Base-by-base conservation (phyloP, 1,140 invertebrate species). In the Penaeus indicus region DNA sequence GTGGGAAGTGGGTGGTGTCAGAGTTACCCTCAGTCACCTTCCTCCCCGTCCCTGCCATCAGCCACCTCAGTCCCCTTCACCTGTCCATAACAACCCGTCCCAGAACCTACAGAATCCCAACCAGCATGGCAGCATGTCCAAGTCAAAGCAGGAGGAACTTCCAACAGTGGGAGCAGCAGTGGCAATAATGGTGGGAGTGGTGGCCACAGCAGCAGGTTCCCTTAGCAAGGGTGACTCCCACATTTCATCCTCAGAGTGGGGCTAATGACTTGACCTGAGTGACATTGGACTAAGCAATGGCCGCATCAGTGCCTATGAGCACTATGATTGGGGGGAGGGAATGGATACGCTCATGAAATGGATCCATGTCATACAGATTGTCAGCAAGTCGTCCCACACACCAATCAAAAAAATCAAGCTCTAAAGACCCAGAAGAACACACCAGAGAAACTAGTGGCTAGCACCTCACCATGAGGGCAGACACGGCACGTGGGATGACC, bases 301-400 rank as follows among this genome's bases (percentile, higher is more conserved):
- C 1, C 60, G 25, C 21, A 83, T 88, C 42, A 88, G 86, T 84
- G 86, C 81, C 25, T 88, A 88, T 84, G 86, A 88, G 61, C 86
- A 88, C 64, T 88, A 88, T 88, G 86, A 88, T 75, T 88, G 86
- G 86, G 86, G 86, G 11, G 87, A 88, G 32, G 10, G 86, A 88
- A 27, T 80, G 38, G 42, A 47, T n/a, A 77, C 47, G 11, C 64
- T 32, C 18, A 38, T 84, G 86, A n/a, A 84, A 84, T 84, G 86
- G 86, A 47, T 63, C 87, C 86, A 77, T 82, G 47, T 25, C 75
- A 42, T 67, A 69, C 47, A 88, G 84, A 38, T 21, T 21, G 54
- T 79, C 79, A 67, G 13, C 88, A 19, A 85, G 64, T 54, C 85
- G 88, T 63, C 88, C 88, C 88, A 63, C 83, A 7, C 88, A 89